A percentile compares a stretch with the other conserved stretches of the same genome.
Evolutionary conservation across 2,113 vertebrate species (phyloP).

Genomic region (Syrrhaptes paradoxus): DNA sequence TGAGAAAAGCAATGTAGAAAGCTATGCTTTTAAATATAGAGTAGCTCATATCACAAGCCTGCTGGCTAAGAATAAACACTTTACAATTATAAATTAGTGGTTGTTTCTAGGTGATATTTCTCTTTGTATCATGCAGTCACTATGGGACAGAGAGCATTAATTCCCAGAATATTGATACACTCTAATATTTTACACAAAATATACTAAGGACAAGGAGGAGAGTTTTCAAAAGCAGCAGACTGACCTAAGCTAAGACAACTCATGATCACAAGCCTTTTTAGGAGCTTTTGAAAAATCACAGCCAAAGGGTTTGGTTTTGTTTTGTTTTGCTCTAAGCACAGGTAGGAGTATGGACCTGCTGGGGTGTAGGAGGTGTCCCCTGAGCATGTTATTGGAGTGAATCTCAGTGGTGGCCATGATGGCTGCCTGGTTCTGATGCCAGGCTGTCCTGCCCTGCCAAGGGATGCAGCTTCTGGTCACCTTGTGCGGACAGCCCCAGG

Average conservation of each 20-base stretch:
- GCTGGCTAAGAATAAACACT: background rate
- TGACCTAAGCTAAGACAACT: background rate
- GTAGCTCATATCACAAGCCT: background rate
- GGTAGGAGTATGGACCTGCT: background rate
- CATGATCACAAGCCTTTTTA: background rate
- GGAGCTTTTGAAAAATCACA: background rate
- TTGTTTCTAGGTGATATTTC: conserved; percentile 11
- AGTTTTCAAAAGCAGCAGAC: background rate
- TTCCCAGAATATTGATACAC: background rate
- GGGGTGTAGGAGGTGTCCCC: background rate
- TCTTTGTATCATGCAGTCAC: background rate
- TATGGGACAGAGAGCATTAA: background rate
- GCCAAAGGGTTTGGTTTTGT: background rate
- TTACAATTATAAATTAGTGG: background rate
- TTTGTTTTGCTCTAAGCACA: background rate
- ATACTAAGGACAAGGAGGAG: background rate
- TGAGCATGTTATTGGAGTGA: background rate
- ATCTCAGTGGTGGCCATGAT: background rate
- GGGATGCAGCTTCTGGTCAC: background rate
- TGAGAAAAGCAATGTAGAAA: background rate
- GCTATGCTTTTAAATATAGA: background rate
- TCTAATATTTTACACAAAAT: background rate
- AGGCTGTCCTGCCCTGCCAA: background rate
- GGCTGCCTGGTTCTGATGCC: background rate
- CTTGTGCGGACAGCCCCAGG: background rate